Conservation (phyloP, 2,113 vertebrate species). For the Artemisiospiza belli region DNA sequence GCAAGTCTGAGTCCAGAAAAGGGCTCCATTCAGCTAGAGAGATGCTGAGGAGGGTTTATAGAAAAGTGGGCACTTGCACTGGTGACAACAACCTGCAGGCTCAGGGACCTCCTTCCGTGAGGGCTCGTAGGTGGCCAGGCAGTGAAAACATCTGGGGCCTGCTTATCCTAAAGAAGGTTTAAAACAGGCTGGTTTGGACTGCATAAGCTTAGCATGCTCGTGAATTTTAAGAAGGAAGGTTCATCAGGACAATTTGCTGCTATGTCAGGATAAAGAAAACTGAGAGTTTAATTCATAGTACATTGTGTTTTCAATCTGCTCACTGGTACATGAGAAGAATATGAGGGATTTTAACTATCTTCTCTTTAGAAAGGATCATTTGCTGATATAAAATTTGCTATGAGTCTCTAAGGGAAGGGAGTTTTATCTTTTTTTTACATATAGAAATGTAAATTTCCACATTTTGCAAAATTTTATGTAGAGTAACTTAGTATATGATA, state of each 20-base stretch:
- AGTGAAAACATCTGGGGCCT: not conserved
- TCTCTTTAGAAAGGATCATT: not conserved
- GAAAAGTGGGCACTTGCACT: not conserved
- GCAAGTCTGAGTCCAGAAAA: not conserved
- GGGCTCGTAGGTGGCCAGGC: not conserved
- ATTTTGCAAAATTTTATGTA: not conserved
- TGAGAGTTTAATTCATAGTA: not conserved
- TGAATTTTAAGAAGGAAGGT: not conserved
- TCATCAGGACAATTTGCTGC: not conserved
- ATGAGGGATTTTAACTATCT: not conserved
- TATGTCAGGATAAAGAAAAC: not conserved
- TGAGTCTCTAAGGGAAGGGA: not conserved
- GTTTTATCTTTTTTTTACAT: not conserved
- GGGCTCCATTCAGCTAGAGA: not conserved
- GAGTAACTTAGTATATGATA: not conserved
- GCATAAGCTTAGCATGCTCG: not conserved
- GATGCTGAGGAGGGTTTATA: not conserved
- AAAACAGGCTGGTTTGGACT: not conserved
- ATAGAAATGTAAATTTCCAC: not conserved
- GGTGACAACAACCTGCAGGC: fast-evolving
- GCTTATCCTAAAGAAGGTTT: not conserved
- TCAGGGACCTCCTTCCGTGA: not conserved
- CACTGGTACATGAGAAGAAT: not conserved
- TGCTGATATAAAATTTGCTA: not conserved
- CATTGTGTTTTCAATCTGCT: not conserved